Evolutionary conservation across 2,888 invertebrate species (phyloP).

Genomic region (Andrena hattorfiana): DNA sequence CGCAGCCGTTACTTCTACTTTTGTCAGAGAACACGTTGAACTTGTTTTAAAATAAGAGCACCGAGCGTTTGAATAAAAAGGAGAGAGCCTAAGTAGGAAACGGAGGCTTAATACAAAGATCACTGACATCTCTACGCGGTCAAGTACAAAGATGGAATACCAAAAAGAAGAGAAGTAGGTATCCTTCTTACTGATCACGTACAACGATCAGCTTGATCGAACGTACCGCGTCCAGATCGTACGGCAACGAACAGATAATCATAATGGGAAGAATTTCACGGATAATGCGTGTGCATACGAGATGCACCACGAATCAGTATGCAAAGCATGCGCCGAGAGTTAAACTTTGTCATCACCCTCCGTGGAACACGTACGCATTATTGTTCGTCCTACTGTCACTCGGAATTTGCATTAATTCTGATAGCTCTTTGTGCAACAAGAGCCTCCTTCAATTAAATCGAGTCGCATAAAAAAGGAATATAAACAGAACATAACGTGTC

Average conservation of each 20-base stretch:
- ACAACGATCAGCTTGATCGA: slow-evolving; percentile 68
- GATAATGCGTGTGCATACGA: slow-evolving; percentile 66
- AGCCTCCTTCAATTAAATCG: slow-evolving; percentile 6
- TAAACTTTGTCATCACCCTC: slow-evolving; percentile 61
- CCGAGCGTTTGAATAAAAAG: neutral
- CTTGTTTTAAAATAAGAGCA: neutral
- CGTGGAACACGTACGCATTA: slow-evolving; percentile 56
- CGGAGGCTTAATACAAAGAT: slow-evolving; percentile 19
- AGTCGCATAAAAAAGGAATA: too few species aligned
- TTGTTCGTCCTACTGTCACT: slow-evolving; percentile 41
- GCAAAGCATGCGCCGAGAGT: slow-evolving; percentile 53
- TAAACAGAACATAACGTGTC: too few species aligned
- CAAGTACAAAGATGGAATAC: slow-evolving; percentile 63
- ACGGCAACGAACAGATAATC: slow-evolving; percentile 66
- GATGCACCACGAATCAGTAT: slow-evolving; percentile 61
- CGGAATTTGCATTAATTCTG: slow-evolving; percentile 43
- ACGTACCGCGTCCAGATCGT: slow-evolving; percentile 64
- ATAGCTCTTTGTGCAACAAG: neutral
- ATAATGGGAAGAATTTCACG: slow-evolving; percentile 73
- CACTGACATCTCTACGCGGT: slow-evolving; percentile 62
- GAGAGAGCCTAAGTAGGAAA: slow-evolving; percentile 26
- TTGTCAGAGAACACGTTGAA: neutral
- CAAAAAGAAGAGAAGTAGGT: slow-evolving; percentile 48
- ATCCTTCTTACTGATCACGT: slow-evolving; percentile 67
- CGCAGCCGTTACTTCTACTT: neutral